phyloP scores from a whole-genome alignment of 2,797 vertebrate species.

The Chiroxiphia lanceolata region DNA sequence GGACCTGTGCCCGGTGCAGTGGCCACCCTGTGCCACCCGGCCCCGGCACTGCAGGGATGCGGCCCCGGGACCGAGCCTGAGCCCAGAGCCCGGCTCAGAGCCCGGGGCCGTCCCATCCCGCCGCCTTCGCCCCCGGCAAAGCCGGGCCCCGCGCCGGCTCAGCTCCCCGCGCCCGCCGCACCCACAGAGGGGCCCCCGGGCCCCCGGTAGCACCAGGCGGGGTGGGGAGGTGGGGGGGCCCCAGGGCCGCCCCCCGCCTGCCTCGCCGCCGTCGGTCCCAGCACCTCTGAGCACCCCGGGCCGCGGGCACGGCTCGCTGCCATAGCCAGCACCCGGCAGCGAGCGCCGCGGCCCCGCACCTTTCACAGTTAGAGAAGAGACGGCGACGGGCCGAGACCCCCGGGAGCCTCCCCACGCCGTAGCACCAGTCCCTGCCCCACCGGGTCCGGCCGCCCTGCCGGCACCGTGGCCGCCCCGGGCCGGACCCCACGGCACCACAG shows the following conservation, averaged over 20 bases:
- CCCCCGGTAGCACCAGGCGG: slow-evolving; percentile 26
- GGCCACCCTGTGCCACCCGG: neutral
- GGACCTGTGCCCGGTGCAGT: neutral
- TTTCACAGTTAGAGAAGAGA: slow-evolving; percentile 65
- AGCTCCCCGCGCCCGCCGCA: neutral
- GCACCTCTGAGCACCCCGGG: neutral
- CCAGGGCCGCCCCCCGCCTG: neutral
- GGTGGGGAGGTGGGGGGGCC: neutral
- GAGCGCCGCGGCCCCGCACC: slow-evolving; percentile 19
- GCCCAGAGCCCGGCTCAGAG: neutral
- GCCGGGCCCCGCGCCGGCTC: neutral
- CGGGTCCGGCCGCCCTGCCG: neutral
- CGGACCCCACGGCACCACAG: neutral
- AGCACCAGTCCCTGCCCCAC: slow-evolving; percentile 37
- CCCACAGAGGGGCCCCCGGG: neutral
- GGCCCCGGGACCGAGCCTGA: neutral
- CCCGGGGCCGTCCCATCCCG: neutral
- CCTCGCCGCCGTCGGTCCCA: neutral
- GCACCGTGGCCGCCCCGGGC: neutral
- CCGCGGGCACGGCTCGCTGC: slow-evolving; percentile 19
- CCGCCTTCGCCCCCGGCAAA: neutral
- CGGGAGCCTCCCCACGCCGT: neutral
- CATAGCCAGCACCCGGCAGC: slow-evolving; percentile 58
- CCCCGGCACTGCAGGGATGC: neutral
- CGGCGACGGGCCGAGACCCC: neutral